Percentiles rank a stretch among this genome's conserved stretches.
phyloP scores from a whole-genome alignment of 2,113 vertebrate genomes.

The Archocentrus centrarchus region DNA sequence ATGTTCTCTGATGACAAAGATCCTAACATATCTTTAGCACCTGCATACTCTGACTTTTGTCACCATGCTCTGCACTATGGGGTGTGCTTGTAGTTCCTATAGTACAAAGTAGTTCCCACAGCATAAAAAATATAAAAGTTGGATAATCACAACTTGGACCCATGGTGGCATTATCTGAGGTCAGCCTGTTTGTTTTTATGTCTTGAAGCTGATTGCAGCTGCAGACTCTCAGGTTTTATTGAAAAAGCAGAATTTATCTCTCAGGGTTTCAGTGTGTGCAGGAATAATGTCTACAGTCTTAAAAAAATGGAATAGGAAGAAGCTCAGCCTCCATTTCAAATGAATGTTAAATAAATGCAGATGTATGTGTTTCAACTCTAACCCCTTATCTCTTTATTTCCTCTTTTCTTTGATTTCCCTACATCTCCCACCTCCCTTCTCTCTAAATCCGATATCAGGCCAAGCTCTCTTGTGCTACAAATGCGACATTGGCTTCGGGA shows the following conservation, averaged over 20 bases:
- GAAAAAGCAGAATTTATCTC: not conserved
- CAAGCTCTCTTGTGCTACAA: slow-evolving; percentile 80
- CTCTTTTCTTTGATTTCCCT: not conserved
- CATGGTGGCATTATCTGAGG: not conserved
- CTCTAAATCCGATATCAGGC: slow-evolving; percentile 56
- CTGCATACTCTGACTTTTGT: not conserved
- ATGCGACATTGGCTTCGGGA: slow-evolving; percentile 41
- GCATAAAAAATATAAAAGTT: not conserved
- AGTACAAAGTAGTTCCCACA: not conserved
- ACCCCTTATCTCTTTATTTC: not conserved
- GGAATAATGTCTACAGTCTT: not conserved
- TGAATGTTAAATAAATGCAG: not conserved
- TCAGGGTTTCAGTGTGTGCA: not conserved
- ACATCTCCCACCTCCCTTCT: not conserved
- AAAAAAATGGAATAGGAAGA: not conserved
- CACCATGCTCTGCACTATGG: not conserved
- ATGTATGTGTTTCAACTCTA: not conserved
- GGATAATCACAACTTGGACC: no score
- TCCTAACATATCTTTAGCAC: not conserved
- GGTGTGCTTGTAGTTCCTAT: not conserved
- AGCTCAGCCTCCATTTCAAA: not conserved
- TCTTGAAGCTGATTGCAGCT: not conserved
- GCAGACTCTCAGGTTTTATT: not conserved
- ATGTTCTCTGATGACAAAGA: not conserved
- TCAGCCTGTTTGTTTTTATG: not conserved